Evolutionary conservation across 2,113 vertebrate genomes (phyloP), one percentile per base, ranked within the genome.

Genomic region (Rousettus leschenaultii): DNA sequence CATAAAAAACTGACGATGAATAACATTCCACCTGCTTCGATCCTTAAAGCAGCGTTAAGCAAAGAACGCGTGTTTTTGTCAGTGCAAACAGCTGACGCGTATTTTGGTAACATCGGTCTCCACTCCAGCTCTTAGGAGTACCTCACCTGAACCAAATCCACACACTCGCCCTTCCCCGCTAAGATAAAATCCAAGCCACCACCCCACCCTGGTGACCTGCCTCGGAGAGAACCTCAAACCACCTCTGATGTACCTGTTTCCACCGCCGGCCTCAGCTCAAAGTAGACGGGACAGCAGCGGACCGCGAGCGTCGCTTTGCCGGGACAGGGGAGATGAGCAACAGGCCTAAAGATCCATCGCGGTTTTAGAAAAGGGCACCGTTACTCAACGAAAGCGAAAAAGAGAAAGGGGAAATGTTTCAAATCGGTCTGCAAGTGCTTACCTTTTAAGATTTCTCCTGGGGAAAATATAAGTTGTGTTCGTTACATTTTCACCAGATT

Each of bases 401-500:
- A 4, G n/a, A 40, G 18, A 38, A 24, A 22, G 30, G 21, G 35
- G 9, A 13, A 24, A 16, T 0, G 2, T 35, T 7, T 10, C 63
- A 40, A 30, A 5, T 5, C 4, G 6, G 6, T 33, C 71, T 43
- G 26, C 63, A 0, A 21, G 2, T 1, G 3, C 89, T 7, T 98
- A 99, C 99, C 99, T 99, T 97, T 99, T 99, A 2, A 99, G 98
- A 90, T 99, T 98, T 97, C 99, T 99, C 95, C 99, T 99, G 96
- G 99, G 99, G 98, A 99, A 99, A 61, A 99, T 98, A 10, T 99
- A 99, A 0, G 99, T 99, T 43, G 99, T 99, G 93, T 99, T 99
- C 55, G 98, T 99, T 57, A 99, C 98, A n/a, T 99, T 99, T 96
- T 99, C 99, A 74, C 99, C 99, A 0, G 99, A 98, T 93, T 99